Evolutionary conservation across 2,797 vertebrate species (phyloP).

Genomic region (Anisognathus igniventris): DNA sequence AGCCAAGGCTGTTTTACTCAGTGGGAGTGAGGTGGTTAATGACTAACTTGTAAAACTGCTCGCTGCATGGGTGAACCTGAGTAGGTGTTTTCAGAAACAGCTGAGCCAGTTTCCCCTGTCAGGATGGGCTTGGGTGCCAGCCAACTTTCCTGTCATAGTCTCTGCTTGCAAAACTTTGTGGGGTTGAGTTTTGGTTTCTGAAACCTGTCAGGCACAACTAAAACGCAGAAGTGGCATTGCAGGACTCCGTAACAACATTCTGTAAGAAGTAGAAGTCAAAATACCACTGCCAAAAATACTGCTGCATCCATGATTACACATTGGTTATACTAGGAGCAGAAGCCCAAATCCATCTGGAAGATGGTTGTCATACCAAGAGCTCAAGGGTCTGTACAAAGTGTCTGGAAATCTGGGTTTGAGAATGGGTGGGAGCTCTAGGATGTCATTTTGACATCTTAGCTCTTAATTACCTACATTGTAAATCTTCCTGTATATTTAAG

Average conservation of each 20-base stretch:
- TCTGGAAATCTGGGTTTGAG: neutral
- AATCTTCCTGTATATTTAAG: neutral
- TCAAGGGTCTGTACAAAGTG: neutral
- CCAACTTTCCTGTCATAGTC: slow-evolving; percentile 13
- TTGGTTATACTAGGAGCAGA: neutral
- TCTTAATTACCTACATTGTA: neutral
- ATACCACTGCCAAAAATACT: neutral
- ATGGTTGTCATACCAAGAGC: neutral
- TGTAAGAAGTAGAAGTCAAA: neutral
- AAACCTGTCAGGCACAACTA: neutral
- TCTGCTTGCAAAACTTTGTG: slow-evolving; percentile 19
- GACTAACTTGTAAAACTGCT: slow-evolving; percentile 27
- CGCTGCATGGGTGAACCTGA: neutral
- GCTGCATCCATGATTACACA: neutral
- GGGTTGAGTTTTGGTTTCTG: slow-evolving; percentile 20
- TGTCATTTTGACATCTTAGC: neutral
- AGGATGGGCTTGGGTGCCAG: slow-evolving; percentile 24
- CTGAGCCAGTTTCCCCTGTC: slow-evolving; percentile 39
- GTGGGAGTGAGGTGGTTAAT: slow-evolving; percentile 18
- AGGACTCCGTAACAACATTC: neutral
- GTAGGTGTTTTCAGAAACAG: slow-evolving; percentile 57
- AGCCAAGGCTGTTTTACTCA: neutral
- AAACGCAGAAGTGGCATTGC: neutral
- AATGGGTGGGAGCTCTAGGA: neutral
- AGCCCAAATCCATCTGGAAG: neutral